These are phyloP conservation scores for Myotis planiceps DNA, from an alignment of 2,797 vertebrate species.

Conservation along the genomic window DNA sequence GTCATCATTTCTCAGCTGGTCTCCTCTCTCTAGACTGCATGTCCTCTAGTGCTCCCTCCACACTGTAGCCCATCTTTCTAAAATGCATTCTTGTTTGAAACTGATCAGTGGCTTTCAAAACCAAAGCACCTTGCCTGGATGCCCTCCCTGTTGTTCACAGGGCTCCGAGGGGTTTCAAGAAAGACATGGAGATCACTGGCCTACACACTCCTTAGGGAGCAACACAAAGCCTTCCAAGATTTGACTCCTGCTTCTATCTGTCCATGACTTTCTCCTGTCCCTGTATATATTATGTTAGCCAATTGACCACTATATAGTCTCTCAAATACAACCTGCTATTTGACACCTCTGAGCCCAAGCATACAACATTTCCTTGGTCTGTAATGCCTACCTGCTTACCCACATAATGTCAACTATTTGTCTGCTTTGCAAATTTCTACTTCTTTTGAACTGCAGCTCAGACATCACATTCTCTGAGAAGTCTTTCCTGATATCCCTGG, in stretches of 20 bases:
- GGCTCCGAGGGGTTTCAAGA: background rate
- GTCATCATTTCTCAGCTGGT: background rate
- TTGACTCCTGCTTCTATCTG: background rate
- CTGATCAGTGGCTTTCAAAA: background rate
- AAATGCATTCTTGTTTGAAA: background rate
- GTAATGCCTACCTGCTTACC: background rate
- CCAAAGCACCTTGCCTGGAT: background rate
- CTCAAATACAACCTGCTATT: background rate
- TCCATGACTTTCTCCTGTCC: background rate
- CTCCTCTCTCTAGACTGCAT: background rate
- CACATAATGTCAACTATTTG: background rate
- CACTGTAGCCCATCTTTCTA: background rate
- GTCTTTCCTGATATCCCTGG: background rate
- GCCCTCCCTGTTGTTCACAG: background rate
- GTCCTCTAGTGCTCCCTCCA: background rate
- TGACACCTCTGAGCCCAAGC: background rate
- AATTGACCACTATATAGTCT: background rate
- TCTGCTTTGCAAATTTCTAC: background rate
- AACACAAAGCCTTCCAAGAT: background rate
- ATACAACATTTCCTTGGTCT: background rate
- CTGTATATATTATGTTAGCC: background rate
- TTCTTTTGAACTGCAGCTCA: background rate
- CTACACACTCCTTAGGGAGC: background rate
- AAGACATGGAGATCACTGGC: background rate
- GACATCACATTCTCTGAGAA: background rate